Base-by-base conservation (phyloP, 2,797 vertebrate species). In the Eospalax fontanierii region DNA sequence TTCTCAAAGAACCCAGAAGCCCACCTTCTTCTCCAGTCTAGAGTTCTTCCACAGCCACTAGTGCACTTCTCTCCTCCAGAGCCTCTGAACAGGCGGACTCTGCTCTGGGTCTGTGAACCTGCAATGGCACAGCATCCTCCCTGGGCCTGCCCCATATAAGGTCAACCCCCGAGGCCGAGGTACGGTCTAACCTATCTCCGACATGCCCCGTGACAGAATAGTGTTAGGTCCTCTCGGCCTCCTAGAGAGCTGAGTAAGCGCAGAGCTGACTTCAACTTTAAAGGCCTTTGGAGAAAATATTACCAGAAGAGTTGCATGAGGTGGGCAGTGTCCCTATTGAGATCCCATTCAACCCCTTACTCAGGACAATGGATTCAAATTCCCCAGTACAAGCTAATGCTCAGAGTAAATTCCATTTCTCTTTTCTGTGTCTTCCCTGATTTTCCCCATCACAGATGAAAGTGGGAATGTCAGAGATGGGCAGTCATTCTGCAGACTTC, bases 321-420 rank as follows among this genome's bases (percentile, higher is more conserved):
- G 21, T 1, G 6, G 33, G 30, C 5, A 21, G 6, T 0, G 35
- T 33, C 40, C 1, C 61, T 22, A 10, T 11, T 4, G 28, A 0
- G 35, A 19, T 21, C 7, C 74, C 14, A 11, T 40, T 24, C 75
- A 22, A n/a, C 38, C 50, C 83, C 1, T 40, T 24, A 10, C 38
- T 71, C 15, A 0, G 11, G 26, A 75, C 66, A 65, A 35, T 19
- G 28, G 30, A 71, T 2, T 75, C 71, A 21, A 19, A 30, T 28
- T 81, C 70, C 84, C 59, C 43, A 1, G 1, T 35, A 4, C 9
- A n/a, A 65, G 21, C 40, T 16, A 43, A 21, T 9, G 28, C 18
- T 24, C 73, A 21, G 40, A 57, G 40, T 3, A 4, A 70, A 28
- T 33, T 35, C 43, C 8, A 9, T 6, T 1, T 40, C 22, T 66